phyloP scores from a whole-genome alignment of 2,888 invertebrate genomes.

The Clistopyga incitator region DNA sequence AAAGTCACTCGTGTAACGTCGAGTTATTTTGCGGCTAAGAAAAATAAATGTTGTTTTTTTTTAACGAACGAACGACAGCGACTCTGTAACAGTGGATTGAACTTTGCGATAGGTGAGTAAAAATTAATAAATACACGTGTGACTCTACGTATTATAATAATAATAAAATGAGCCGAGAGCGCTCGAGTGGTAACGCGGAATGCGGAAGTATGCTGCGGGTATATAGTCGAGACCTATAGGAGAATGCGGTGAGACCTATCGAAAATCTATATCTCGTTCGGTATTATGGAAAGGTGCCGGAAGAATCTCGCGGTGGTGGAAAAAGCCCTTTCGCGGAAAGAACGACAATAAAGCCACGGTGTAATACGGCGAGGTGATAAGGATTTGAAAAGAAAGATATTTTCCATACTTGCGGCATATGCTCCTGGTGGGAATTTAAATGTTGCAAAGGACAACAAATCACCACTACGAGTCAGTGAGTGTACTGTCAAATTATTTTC shows the following conservation, averaged over 20 bases:
- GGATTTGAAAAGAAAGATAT: not conserved
- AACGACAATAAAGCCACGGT: not conserved
- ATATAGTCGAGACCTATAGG: not conserved
- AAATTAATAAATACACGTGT: conserved; percentile 12
- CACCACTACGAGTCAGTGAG: too few relatives aligned
- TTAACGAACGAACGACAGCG: too few relatives aligned
- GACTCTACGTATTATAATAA: not conserved
- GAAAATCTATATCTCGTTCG: conserved; percentile 47
- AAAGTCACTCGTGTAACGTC: not conserved
- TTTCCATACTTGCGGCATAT: too few relatives aligned
- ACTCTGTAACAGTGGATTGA: conserved; percentile 3
- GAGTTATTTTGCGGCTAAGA: not conserved
- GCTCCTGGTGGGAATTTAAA: too few relatives aligned
- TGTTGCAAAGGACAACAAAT: too few relatives aligned
- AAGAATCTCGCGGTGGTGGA: not conserved
- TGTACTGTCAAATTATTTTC: too few relatives aligned
- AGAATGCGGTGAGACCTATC: conserved; percentile 45
- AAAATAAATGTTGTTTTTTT: too few relatives aligned
- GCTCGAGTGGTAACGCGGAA: conserved; percentile 1
- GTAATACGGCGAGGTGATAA: not conserved
- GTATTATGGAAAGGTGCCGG: conserved; percentile 23
- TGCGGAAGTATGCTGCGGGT: not conserved
- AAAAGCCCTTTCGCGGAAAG: not conserved
- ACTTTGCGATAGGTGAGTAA: conserved; percentile 13
- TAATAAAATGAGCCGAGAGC: not conserved